A percentile compares a stretch with the other conserved stretches of the same genome.
Conservation (phyloP, 2,113 vertebrate species). For the Ctenomys sociabilis region DNA sequence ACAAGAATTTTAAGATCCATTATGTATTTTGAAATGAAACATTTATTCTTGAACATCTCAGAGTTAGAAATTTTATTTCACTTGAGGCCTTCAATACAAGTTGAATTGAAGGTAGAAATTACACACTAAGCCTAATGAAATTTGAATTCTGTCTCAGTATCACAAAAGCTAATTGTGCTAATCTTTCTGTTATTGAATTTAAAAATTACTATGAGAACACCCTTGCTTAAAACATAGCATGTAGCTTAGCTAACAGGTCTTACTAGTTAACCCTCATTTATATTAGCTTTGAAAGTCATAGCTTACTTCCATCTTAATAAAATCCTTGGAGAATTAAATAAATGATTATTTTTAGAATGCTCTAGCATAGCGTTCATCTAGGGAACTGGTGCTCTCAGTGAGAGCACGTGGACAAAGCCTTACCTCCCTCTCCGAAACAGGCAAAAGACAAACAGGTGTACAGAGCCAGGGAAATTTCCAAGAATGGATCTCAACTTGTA, state of each 20-base stretch:
- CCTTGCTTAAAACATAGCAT: neutral
- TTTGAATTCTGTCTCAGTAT: neutral
- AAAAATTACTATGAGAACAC: neutral
- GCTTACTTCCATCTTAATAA: neutral
- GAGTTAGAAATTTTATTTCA: conserved; percentile 41
- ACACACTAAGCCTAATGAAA: neutral
- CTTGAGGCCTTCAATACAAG: conserved; percentile 17
- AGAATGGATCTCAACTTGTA: neutral
- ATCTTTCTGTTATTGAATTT: neutral
- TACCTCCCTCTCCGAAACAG: neutral
- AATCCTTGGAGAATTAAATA: neutral
- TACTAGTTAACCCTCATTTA: neutral
- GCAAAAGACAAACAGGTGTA: neutral
- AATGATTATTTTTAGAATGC: neutral
- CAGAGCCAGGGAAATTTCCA: neutral
- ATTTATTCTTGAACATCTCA: neutral
- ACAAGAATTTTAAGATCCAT: neutral
- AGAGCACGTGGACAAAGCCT: neutral
- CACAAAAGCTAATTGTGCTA: neutral
- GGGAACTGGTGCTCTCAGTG: neutral
- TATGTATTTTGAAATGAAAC: neutral
- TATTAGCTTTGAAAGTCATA: neutral
- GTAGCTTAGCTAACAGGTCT: neutral
- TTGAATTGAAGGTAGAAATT: conserved; percentile 42
- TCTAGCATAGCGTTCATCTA: neutral